These are phyloP conservation scores for Mactromeris polynyma DNA, from an alignment of 2,888 invertebrate species.

Conservation along the genomic window DNA sequence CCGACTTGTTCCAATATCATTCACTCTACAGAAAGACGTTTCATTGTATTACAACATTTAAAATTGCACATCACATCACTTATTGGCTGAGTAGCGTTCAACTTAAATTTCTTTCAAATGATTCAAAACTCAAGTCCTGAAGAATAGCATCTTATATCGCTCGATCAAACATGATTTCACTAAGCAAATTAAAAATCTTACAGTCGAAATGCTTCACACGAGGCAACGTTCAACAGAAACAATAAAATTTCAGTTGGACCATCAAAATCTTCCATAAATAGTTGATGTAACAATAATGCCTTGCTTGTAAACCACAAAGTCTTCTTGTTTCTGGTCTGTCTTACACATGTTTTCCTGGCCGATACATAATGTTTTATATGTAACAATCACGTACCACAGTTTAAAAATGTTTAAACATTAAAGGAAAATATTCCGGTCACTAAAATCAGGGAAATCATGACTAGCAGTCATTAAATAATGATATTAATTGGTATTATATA, in stretches of 20 bases:
- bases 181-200: too few relatives aligned
- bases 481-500: conserved; percentile 3
- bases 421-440: neutral
- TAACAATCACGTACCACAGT: neutral
- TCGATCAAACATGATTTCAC: too few relatives aligned
- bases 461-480: conserved; percentile 22
- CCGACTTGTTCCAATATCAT: too few relatives aligned
- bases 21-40: too few relatives aligned
- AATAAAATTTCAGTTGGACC: neutral
- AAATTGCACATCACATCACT: too few relatives aligned
- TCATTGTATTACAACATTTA: too few relatives aligned
- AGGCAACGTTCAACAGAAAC: neutral
- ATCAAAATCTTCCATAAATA: neutral
- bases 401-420: neutral
- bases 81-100: too few relatives aligned
- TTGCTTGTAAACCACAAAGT: neutral
- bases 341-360: conserved; percentile 4
- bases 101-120: too few relatives aligned
- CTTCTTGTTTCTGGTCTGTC: neutral
- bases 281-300: neutral
- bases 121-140: too few relatives aligned
- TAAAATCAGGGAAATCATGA: conserved; percentile 11
- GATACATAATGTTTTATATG: neutral
- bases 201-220: neutral
- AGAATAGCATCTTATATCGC: too few relatives aligned